Base-by-base conservation (phyloP, 2,797 vertebrate species). In the Rhinophrynus dorsalis region DNA sequence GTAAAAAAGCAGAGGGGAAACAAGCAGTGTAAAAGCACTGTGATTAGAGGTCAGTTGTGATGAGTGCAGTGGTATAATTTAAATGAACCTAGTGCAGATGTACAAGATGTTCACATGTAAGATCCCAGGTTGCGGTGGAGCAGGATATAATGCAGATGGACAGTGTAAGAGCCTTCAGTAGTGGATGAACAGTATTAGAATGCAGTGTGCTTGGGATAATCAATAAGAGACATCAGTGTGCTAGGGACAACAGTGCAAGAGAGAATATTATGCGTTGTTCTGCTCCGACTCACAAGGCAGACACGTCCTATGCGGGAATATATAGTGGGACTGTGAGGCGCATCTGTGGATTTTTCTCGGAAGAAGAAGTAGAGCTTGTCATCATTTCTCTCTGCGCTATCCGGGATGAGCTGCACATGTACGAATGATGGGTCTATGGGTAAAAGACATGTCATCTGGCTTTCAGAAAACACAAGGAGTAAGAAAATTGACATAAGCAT, bases 331-430 rank as follows among this genome's bases (percentile, higher is more conserved):
- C 91, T 98, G 84, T 97, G 94, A 0, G 95, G 93, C 29, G 94
- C 90, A 81, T 99, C 96, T 0, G 94, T 91, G 0, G 95, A 92
- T 79, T 97, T 97, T 87, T 98, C 97, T 1, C 96, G 94, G 82
- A 99, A 99, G 89, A 99, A 99, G 82, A 98, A 99, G 82, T 99
- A 99, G 15, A 99, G 93, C 74, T 98, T 99, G 89, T 99, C 94
- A 0, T 98, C 97, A 0, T 98, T 99, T 80, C 92, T 93, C 79
- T 99, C 96, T 0, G 91, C 92, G 0, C 97, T 98, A 86, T 99
- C 97, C 0, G 97, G 97, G 77, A 99, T 98, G 75, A 98, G 94
- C 86, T 98, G 95, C 2, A 94, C 94, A 0, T 94, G 94, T 79
- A 99, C 84, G 1, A 99, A 99, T 0, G 95, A 94, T 5, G 97